These are phyloP conservation scores for Nemotelus pantherinus DNA, from an alignment of 2,888 invertebrate genomes.

Conservation along the genomic window DNA sequence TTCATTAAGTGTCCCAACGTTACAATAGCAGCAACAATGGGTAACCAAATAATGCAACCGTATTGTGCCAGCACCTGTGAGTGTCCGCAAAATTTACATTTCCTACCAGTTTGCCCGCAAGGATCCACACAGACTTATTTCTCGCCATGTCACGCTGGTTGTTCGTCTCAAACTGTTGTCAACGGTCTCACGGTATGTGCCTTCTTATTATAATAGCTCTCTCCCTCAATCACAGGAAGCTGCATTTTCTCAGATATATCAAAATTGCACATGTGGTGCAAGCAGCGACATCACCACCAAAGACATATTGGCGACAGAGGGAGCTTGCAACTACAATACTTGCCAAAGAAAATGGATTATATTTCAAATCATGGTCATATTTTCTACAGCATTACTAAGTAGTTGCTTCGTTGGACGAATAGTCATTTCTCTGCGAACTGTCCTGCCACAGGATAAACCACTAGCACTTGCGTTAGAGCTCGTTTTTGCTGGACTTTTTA, in stretches of 20 bases:
- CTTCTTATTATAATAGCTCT: background rate
- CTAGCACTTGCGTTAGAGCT: conserved; percentile 70
- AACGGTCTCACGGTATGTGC: conserved; percentile 61
- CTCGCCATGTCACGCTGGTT: conserved; percentile 80
- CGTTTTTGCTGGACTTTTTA: conserved; percentile 67
- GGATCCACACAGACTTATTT: conserved; percentile 70
- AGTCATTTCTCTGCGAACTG: conserved; percentile 68
- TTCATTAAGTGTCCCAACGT: conserved; percentile 66
- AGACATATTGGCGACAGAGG: conserved; percentile 64
- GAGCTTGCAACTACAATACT: conserved; percentile 67
- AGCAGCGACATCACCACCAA: conserved; percentile 54
- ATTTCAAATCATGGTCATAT: conserved; percentile 65
- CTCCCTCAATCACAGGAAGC: background rate
- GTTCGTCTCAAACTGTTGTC: conserved; percentile 64
- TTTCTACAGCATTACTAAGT: conserved; percentile 63
- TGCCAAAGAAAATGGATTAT: conserved; percentile 68
- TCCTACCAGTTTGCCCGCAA: conserved; percentile 73
- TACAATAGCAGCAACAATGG: conserved; percentile 65
- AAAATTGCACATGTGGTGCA: conserved; percentile 67
- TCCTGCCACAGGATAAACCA: conserved; percentile 71
- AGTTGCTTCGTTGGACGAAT: conserved; percentile 65
- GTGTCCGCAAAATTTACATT: conserved; percentile 65
- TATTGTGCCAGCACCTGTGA: conserved; percentile 69
- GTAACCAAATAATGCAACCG: conserved; percentile 63
- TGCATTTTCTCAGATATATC: conserved; percentile 62